These are phyloP conservation scores for Mionectes macconnelli DNA, from an alignment of 2,113 vertebrate genomes.

Conservation along the genomic window DNA sequence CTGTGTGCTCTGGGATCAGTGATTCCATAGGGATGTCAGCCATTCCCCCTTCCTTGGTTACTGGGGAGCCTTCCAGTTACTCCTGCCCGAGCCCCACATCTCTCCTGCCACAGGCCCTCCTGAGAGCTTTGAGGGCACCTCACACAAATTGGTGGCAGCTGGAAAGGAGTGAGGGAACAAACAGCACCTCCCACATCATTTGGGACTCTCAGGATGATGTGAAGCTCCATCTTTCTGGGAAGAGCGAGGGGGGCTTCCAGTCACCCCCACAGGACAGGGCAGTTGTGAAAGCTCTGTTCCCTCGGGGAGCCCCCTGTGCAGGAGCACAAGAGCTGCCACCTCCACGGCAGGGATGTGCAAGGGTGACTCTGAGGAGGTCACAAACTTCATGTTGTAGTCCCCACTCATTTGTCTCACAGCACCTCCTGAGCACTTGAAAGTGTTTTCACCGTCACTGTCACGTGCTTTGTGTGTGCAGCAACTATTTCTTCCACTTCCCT, in stretches of 20 bases:
- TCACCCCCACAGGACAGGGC: neutral
- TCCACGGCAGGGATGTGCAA: rapidly evolving
- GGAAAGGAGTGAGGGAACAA: neutral
- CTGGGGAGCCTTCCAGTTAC: rapidly evolving
- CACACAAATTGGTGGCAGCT: neutral
- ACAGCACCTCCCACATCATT: neutral
- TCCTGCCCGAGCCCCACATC: neutral
- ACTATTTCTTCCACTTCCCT: neutral
- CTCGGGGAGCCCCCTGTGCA: rapidly evolving
- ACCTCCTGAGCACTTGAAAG: neutral
- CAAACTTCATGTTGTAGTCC: neutral
- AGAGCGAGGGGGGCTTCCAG: neutral
- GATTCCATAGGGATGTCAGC: neutral
- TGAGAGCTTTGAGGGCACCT: rapidly evolving
- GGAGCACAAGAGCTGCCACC: neutral
- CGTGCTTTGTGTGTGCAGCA: neutral
- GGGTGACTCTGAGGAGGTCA: neutral
- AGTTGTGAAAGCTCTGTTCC: neutral
- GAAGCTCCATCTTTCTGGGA: neutral
- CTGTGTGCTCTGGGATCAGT: neutral
- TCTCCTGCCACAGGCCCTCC: neutral
- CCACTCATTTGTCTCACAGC: neutral
- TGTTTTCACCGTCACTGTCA: neutral
- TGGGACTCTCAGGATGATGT: neutral
- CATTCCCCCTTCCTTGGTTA: neutral